Conservation (phyloP, 2,888 invertebrate species). For the Ceramica pisi region DNA sequence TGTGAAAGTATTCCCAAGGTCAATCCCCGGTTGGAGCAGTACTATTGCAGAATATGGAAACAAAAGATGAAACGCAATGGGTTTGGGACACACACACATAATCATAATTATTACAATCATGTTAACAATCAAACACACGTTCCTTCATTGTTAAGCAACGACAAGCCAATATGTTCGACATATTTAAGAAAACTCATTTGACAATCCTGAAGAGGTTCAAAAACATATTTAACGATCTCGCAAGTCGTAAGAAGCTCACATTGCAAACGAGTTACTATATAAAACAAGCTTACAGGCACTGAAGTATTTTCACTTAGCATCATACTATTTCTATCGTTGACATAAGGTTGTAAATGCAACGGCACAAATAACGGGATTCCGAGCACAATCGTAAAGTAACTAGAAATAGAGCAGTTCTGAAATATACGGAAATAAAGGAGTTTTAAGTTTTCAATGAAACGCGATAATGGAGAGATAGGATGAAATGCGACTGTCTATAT, state of each 20-base stretch:
- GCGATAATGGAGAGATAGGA: slow-evolving; percentile 34
- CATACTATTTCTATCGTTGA: slow-evolving; percentile 69
- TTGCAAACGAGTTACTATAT: slow-evolving; percentile 73
- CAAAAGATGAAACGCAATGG: too few relatives aligned
- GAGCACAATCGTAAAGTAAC: slow-evolving; percentile 58
- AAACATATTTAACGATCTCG: slow-evolving; percentile 72
- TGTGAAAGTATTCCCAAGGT: too few relatives aligned
- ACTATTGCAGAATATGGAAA: too few relatives aligned
- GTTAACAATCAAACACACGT: slow-evolving; percentile 13
- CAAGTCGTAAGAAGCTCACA: slow-evolving; percentile 72
- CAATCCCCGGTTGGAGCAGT: too few relatives aligned
- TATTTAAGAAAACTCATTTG: slow-evolving; percentile 29
- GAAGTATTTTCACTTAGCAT: slow-evolving; percentile 68
- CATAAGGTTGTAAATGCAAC: slow-evolving; percentile 68
- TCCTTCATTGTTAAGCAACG: slow-evolving; percentile 30
- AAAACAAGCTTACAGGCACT: slow-evolving; percentile 66
- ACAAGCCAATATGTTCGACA: slow-evolving; percentile 15
- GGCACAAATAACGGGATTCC: slow-evolving; percentile 63
- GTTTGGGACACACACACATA: slow-evolving; percentile 13
- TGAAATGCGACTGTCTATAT: slow-evolving; percentile 44
- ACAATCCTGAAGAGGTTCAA: slow-evolving; percentile 58
- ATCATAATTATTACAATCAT: slow-evolving; percentile 9
- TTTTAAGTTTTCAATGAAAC: slow-evolving; percentile 52
- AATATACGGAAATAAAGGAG: slow-evolving; percentile 50
- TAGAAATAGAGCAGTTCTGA: slow-evolving; percentile 46